phyloP scores from a whole-genome alignment of 2,888 invertebrate genomes.

The Autographa pulchrina region DNA sequence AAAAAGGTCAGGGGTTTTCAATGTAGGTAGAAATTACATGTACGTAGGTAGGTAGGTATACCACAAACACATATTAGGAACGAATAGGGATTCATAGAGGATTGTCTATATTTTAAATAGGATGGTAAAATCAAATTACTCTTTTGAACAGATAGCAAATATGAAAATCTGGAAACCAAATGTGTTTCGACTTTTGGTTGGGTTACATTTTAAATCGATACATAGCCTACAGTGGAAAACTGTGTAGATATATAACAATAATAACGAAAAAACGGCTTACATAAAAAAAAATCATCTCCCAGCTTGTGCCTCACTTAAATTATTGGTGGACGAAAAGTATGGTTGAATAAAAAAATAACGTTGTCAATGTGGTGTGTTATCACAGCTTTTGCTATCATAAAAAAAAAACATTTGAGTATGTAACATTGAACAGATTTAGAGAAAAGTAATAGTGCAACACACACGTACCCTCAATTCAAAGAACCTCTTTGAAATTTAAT shows the following conservation, averaged over 20 bases:
- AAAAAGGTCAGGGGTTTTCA: conserved; percentile 4
- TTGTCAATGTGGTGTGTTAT: background rate
- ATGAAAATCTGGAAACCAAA: too few relatives aligned
- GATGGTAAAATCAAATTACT: too few relatives aligned
- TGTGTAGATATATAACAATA: too few relatives aligned
- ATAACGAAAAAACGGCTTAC: too few relatives aligned
- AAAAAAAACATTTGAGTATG: conserved; percentile 16
- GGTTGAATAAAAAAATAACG: too few relatives aligned
- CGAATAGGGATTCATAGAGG: background rate
- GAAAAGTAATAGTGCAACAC: conserved; percentile 37
- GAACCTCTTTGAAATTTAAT: conserved; percentile 78
- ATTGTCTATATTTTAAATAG: background rate
- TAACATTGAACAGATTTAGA: conserved; percentile 33
- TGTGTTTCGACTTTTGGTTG: too few relatives aligned
- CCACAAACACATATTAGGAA: background rate
- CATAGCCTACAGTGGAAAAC: too few relatives aligned
- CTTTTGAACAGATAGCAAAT: background rate
- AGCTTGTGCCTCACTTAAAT: too few relatives aligned
- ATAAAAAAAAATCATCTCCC: too few relatives aligned
- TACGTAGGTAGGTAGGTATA: background rate
- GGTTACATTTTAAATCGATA: too few relatives aligned
- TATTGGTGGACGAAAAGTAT: too few relatives aligned
- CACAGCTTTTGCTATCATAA: background rate
- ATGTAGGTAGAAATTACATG: background rate
- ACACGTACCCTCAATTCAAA: conserved; percentile 59